Percentiles rank a stretch among this genome's conserved stretches.
Conservation (phyloP, 2,113 vertebrate genomes). For the Indri indri region DNA sequence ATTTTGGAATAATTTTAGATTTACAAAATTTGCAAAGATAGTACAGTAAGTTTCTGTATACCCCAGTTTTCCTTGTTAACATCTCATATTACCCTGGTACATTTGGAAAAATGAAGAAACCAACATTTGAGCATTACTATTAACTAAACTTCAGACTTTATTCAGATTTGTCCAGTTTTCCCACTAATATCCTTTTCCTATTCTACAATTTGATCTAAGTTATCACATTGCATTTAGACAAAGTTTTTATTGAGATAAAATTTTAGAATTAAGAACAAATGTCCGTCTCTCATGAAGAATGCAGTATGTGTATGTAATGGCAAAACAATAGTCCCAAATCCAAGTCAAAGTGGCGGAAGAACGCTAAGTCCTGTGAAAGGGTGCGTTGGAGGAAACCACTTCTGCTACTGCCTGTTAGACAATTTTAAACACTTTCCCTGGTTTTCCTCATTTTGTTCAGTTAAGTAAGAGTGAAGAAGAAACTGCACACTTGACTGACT, state of each 20-base stretch:
- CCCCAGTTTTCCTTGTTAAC: not conserved
- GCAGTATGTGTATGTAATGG: not conserved
- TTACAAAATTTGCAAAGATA: not conserved
- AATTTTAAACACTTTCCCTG: slow-evolving; percentile 47
- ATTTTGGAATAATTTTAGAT: not conserved
- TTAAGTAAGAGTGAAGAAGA: slow-evolving; percentile 53
- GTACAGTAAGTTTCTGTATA: not conserved
- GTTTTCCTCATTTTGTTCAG: slow-evolving; percentile 59
- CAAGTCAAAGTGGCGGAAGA: not conserved
- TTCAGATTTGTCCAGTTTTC: not conserved
- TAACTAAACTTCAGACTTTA: not conserved
- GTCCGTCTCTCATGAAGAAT: not conserved
- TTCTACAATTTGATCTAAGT: not conserved
- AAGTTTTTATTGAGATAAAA: not conserved
- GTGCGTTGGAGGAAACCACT: slow-evolving; percentile 23
- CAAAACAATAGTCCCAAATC: not conserved
- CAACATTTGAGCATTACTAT: not conserved
- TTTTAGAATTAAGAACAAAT: not conserved
- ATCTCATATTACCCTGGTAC: not conserved
- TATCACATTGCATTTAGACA: not conserved
- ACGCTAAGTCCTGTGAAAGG: not conserved
- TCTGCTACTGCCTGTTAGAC: slow-evolving; percentile 54
- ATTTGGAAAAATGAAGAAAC: not conserved
- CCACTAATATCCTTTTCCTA: not conserved
- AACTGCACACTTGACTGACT: slow-evolving; percentile 41